Evolutionary conservation across 2,113 vertebrate genomes (phyloP).

Genomic region (Bucco capensis): DNA sequence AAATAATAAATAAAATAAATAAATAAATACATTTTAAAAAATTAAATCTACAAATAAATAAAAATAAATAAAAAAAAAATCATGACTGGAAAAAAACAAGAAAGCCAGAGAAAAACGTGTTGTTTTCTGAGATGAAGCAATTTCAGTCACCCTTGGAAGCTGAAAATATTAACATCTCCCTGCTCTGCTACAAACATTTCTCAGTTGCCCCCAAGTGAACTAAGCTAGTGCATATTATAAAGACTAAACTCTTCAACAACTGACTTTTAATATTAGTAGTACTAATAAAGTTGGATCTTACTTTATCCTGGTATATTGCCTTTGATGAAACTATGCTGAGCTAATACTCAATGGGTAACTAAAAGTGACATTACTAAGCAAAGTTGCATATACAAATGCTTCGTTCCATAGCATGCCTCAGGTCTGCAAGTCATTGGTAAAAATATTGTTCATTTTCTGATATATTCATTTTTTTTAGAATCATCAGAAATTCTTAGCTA

Average conservation of each 20-base stretch:
- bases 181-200: neutral
- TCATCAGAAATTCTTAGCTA: neutral
- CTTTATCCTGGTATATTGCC: neutral
- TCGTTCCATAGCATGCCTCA: neutral
- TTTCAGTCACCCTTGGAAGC: neutral
- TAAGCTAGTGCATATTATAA: neutral
- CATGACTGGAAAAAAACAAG: neutral
- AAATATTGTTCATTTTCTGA: neutral
- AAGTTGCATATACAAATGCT: neutral
- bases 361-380: neutral
- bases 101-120: neutral
- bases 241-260: neutral
- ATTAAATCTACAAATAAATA: no score
- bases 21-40: no score
- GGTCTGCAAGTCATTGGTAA: neutral
- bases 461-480: neutral
- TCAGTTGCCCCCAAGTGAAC: neutral
- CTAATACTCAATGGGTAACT: neutral
- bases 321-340: neutral
- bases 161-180: neutral
- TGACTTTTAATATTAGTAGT: neutral
- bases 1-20: no score
- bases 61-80: no score
- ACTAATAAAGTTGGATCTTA: neutral
- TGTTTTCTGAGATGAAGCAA: conserved; percentile 7